phyloP scores from a whole-genome alignment of 2,797 vertebrate genomes.

The Oophaga sylvatica region DNA sequence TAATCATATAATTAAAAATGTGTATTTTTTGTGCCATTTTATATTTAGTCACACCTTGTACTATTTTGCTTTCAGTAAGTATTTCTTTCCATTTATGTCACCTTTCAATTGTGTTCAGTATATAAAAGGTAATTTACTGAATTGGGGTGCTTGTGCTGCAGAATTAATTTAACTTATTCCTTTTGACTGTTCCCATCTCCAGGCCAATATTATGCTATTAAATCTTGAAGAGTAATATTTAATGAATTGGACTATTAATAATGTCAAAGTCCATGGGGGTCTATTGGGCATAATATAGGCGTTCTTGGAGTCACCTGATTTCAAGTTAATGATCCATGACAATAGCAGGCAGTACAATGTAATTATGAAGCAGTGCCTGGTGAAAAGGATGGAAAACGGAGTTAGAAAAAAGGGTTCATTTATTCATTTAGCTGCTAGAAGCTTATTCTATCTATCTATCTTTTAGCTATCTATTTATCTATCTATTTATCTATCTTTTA shows the following conservation, averaged over 20 bases:
- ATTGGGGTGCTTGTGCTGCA: constrained; percentile 89
- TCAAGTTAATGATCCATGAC: constrained; percentile 94
- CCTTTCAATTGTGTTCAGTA: constrained; percentile 93
- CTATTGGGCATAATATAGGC: constrained; percentile 86
- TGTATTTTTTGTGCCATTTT: constrained; percentile 69
- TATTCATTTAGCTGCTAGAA: neutral
- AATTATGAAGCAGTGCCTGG: constrained; percentile 86
- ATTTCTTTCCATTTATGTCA: constrained; percentile 90
- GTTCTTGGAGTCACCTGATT: constrained; percentile 84
- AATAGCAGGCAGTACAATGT: constrained; percentile 90
- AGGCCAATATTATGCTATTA: constrained; percentile 93
- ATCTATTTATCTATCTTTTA: neutral
- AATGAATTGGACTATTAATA: constrained; percentile 96
- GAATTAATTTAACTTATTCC: constrained; percentile 93
- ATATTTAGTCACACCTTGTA: constrained; percentile 73
- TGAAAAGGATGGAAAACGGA: neutral
- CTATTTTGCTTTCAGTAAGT: constrained; percentile 93
- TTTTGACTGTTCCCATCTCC: constrained; percentile 89
- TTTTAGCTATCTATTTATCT: neutral
- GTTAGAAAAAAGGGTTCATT: neutral
- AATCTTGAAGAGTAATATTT: constrained; percentile 97
- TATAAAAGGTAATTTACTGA: constrained; percentile 92
- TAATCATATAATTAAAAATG: constrained; percentile 71
- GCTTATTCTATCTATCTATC: neutral
- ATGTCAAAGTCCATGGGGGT: constrained; percentile 85